Base-by-base conservation (phyloP, 1,140 invertebrate genomes). In the Monochamus saltuarius region DNA sequence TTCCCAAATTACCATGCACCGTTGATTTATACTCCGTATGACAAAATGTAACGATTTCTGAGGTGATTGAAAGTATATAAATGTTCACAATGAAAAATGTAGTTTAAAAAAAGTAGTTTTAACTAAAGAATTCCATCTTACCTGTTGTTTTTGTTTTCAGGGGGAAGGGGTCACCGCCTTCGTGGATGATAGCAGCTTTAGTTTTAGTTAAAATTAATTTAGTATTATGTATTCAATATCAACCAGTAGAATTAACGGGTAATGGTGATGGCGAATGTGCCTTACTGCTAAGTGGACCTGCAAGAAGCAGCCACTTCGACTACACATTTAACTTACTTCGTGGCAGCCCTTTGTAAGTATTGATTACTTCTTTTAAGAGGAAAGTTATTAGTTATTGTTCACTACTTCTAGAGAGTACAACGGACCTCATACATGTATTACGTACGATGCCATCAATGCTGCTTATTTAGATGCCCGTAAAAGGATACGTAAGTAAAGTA, bases 361-460 rank as follows among this genome's bases (percentile, higher is more conserved):
- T 22, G 43, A 35, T 11, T 29, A 13, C 4, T 17, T 14, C 40
- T 43, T 14, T 3, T 0, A n/a, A 42, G 1, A 1, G 40, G 0
- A 0, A n/a, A n/a, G 9, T 40, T n/a, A 40, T 1, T 39, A 39
- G 13, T 39, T 3, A 6, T 42, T 13, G 1, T 49, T 49, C 14
- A 9, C 29, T n/a, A 35, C 68, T 85, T 85, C 38, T 78, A 90
- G 88, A 54, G 80, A 83, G 42, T 83, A 86, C 55, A 83, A 83
- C 63, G 87, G 86, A 39, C 83, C 87, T 47, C 85, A 89, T 61
- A 89, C 89, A 17, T 96, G 93, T 76, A 94, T 96, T 71, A 94
- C 92, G 10, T 95, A 94, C 74, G 90, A 94, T 67, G 92, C 92
- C 35, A 85, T 96, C 50, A 94, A 96, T 80, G 86, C 89, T 59